Evolutionary conservation across 1,140 invertebrate genomes (phyloP), one percentile per base, ranked within the genome.

Genomic region (Cryptotermes secundus): DNA sequence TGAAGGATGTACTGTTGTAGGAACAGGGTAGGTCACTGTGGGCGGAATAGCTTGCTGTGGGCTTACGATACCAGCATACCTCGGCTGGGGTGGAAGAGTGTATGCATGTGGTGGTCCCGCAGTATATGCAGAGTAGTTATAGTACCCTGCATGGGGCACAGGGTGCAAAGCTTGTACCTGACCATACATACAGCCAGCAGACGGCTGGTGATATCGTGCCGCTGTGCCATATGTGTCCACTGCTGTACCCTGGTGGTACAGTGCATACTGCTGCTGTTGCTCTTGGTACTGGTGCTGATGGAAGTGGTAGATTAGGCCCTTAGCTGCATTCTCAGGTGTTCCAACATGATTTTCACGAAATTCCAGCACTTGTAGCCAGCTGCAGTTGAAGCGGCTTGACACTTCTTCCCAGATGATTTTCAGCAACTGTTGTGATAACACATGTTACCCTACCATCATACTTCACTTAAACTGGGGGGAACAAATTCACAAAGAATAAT

Each of bases 341-440:
- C 94, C 92, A n/a, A 93, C 89, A 85, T 93, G 91, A 35, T 90
- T 91, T 86, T 94, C 92, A 2, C 95, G 91, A 88, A 93, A 93
- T 80, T 93, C 90, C 83, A 94, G 88, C 14, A 95, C 92, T 84
- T 96, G 94, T 34, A 92, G 86, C 93, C 94, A 95, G 3, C 91
- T 92, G 83, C 93, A 89, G 34, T 89, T 90, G 84, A 89, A 91
- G 88, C 90, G 84, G 89, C 88, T 14, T 35, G 91, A 90, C 3
- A 94, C 90, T 72, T 90, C 91, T 87, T 93, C 92, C 91, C 92
- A 93, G 85, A 94, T 92, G 26, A 88, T 88, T 85, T 91, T 88
- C 84, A 92, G 86, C 45, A 92, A 90, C 91, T 92, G 85, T n/a
- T 87, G n/a, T 72, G 9, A n/a, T 59, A 59, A 59, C 6, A 65